phyloP scores from a whole-genome alignment of 2,888 invertebrate species.

The Plebejus melissa region DNA sequence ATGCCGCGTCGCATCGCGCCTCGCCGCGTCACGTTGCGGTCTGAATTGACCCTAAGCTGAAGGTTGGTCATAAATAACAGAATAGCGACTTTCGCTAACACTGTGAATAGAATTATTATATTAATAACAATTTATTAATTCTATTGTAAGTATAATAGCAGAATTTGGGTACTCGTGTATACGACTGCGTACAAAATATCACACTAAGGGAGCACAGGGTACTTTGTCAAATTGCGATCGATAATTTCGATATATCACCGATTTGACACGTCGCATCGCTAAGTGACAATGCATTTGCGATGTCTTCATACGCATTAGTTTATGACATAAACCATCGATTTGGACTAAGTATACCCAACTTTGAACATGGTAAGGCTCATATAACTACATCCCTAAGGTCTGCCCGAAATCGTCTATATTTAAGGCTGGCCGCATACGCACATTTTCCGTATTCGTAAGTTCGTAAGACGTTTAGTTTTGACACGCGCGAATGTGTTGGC shows the following conservation, averaged over 20 bases:
- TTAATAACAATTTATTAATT: no score
- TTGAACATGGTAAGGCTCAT: conserved; percentile 1
- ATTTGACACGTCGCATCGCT: background rate
- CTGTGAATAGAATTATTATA: no score
- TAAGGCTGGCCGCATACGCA: no score
- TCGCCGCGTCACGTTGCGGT: no score
- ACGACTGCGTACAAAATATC: conserved; percentile 22
- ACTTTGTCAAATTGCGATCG: background rate
- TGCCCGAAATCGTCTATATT: background rate
- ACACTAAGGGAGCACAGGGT: conserved; percentile 7
- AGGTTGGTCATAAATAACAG: no score
- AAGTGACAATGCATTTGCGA: no score
- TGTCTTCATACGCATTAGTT: no score
- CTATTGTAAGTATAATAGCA: background rate
- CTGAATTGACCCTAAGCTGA: no score
- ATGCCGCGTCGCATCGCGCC: no score
- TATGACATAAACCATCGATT: background rate
- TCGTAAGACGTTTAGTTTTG: no score
- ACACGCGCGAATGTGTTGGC: no score
- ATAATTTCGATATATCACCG: background rate
- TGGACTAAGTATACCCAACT: background rate
- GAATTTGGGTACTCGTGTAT: background rate
- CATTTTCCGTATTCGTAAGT: background rate
- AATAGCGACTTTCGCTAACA: no score
- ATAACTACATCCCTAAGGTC: background rate